Evolutionary conservation across 2,888 invertebrate species (phyloP), one percentile per base, ranked within the genome.

Genomic region (Monopis laevigella): DNA sequence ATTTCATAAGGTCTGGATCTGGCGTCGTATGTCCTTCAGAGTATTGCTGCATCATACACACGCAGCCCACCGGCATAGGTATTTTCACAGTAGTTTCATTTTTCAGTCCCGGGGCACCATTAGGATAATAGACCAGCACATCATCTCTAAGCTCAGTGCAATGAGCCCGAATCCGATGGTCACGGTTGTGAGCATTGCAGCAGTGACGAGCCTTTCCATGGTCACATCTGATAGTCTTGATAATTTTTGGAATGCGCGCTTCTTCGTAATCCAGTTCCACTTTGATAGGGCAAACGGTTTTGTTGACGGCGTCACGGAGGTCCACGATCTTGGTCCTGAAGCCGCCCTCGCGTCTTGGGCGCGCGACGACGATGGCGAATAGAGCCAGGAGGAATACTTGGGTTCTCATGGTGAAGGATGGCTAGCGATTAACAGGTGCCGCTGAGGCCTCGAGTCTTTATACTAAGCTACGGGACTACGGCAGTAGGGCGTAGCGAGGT

Each of bases 91-190:
- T 52, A 43, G 12, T 41, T 39, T 46, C 46, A 28, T 21, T 40
- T 5, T 28, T 12, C 8, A 19, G 8, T 11, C 11, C 11, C 26
- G 24, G 39, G 6, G 18, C 8, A 3, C 12, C 39, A 28, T 43
- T 46, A 45, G 52, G 56, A 64, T 61, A 67, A 48, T 55, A 53
- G 53, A 78, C 78, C 43, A 65, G 60, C 61, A 74, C 74, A 46
- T 54, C 57, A 64, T 78, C 78, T 45, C 51, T 59, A 46, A 78
- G 63, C 61, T 75, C 68, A 42, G 69, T 70, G 61, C 78, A 78
- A 55, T 66, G 58, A 55, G 67, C 63, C 42, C 51, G 46, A n/a
- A n/a, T n/a, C n/a, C n/a, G n/a, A 60, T 62, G 66, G 18, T 17
- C 29, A 55, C 65, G 66, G 45, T 55, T 55, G 52, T 64, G 65